phyloP scores from a whole-genome alignment of 2,888 invertebrate species.

The Ophioninae sp. region DNA sequence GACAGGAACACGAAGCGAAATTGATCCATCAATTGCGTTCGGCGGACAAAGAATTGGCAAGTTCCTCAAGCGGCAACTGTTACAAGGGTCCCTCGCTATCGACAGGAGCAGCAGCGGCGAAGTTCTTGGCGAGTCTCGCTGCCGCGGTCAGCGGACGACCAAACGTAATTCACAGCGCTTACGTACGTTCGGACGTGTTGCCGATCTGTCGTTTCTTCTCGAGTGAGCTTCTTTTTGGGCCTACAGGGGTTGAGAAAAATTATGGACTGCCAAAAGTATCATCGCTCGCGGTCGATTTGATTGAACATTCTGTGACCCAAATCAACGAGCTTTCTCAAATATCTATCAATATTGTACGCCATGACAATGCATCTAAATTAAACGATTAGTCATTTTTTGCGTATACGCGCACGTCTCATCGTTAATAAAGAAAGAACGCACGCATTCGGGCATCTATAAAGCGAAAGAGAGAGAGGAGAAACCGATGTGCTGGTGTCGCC shows the following conservation, averaged over 20 bases:
- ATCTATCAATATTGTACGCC: conserved; percentile 60
- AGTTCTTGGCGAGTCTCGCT: conserved; percentile 71
- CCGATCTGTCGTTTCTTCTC: conserved; percentile 74
- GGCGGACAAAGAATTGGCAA: conserved; percentile 68
- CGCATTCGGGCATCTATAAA: background rate
- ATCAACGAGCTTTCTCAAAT: conserved; percentile 71
- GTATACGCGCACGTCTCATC: background rate
- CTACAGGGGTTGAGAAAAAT: conserved; percentile 70
- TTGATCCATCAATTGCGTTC: conserved; percentile 68
- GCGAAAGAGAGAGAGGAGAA: conserved; percentile 6
- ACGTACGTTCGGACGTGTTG: conserved; percentile 73
- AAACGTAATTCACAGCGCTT: conserved; percentile 71
- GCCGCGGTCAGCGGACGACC: conserved; percentile 69
- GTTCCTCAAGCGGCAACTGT: conserved; percentile 31
- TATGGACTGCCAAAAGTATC: conserved; percentile 74
- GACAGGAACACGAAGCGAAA: conserved; percentile 69
- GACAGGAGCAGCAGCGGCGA: conserved; percentile 71
- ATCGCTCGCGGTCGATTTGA: conserved; percentile 67
- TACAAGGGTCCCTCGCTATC: conserved; percentile 69
- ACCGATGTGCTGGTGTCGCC: background rate
- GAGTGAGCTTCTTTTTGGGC: conserved; percentile 72
- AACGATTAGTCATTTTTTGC: conserved; percentile 3
- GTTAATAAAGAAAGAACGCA: background rate
- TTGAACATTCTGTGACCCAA: conserved; percentile 70
- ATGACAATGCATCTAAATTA: conserved; percentile 28